A percentile compares a stretch with the other conserved stretches of the same genome.
phyloP scores from a whole-genome alignment of 92 coral and sea anemone species.

The Micromussa lordhowensis region DNA sequence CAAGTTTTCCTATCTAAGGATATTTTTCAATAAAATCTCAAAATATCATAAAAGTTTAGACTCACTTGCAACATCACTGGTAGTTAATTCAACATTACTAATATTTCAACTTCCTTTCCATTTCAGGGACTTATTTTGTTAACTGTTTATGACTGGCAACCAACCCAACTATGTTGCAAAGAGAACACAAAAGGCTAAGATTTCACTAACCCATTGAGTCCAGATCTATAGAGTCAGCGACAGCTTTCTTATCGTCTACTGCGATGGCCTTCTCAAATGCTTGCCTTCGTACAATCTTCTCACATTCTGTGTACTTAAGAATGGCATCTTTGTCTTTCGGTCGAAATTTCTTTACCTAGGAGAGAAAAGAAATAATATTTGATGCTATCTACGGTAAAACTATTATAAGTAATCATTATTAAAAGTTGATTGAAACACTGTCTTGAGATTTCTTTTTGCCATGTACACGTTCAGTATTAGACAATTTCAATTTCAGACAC shows the following conservation, averaged over 20 bases:
- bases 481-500: too few species aligned
- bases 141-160: background rate
- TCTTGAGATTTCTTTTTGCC: background rate
- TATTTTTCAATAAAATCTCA: too few species aligned
- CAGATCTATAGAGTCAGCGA: slow-evolving; percentile 77
- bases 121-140: background rate
- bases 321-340: slow-evolving; percentile 98
- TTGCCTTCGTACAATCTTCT: slow-evolving; percentile 91
- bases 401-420: too few species aligned
- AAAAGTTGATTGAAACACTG: too few species aligned
- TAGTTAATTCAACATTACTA: background rate
- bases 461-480: background rate
- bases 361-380: background rate
- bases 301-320: slow-evolving; percentile 85
- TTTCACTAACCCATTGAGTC: slow-evolving; percentile 81
- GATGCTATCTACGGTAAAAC: too few species aligned
- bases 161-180: too few species aligned
- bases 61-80: background rate
- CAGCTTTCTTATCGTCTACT: slow-evolving; percentile 80
- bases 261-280: slow-evolving; percentile 97
- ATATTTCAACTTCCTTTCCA: background rate
- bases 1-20: too few species aligned
- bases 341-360: slow-evolving; percentile 88
- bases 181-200: too few species aligned
- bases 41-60: too few species aligned